Conservation (phyloP, 2,888 invertebrate species). For the Torymus texanus region DNA sequence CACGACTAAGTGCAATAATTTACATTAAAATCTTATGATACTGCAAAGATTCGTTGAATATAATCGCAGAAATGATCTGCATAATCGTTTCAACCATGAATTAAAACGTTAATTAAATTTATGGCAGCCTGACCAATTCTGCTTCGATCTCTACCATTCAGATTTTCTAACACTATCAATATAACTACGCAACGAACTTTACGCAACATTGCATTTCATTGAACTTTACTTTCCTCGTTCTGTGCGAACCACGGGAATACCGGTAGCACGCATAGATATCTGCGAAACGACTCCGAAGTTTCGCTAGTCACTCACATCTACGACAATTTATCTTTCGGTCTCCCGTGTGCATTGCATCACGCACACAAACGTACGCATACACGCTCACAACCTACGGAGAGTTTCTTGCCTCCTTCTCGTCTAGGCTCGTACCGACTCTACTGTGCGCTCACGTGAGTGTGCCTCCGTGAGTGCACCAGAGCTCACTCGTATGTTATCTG, state of each 20-base stretch:
- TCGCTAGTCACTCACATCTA: slow-evolving; percentile 31
- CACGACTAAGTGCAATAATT: too few relatives aligned
- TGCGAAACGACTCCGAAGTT: slow-evolving; percentile 21
- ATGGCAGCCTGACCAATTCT: too few relatives aligned
- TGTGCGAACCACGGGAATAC: slow-evolving; percentile 3
- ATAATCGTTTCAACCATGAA: too few relatives aligned
- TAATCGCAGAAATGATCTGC: too few relatives aligned
- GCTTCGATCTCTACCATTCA: too few relatives aligned
- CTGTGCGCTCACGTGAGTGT: not conserved
- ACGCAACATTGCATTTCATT: too few relatives aligned
- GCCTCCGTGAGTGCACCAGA: slow-evolving; percentile 12
- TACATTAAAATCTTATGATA: too few relatives aligned
- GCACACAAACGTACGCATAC: not conserved
- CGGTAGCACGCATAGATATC: slow-evolving; percentile 32
- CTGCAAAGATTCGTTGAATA: too few relatives aligned
- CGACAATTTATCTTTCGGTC: slow-evolving; percentile 35
- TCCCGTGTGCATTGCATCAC: not conserved
- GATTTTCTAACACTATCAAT: too few relatives aligned
- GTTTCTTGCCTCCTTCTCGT: slow-evolving; percentile 7
- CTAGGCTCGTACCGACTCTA: not conserved
- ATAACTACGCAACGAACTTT: too few relatives aligned
- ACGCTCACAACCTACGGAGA: not conserved
- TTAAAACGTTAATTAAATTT: too few relatives aligned
- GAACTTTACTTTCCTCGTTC: too few relatives aligned
- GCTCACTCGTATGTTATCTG: slow-evolving; percentile 33